These are phyloP conservation scores for Myiopsitta monachus DNA, from an alignment of 2,113 vertebrate species.

Conservation along the genomic window DNA sequence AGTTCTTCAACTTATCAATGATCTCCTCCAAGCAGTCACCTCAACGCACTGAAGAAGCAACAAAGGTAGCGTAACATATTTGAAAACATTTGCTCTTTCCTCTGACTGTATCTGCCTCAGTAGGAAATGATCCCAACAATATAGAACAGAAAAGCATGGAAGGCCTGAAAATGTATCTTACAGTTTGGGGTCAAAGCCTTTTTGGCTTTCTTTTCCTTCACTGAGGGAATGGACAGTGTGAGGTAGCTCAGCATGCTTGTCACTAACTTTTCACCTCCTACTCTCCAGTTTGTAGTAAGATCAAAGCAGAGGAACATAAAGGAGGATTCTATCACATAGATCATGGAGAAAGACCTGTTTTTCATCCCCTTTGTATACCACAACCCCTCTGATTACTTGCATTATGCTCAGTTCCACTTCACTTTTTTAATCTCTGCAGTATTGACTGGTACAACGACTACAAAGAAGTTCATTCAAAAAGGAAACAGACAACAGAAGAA, in stretches of 20 bases:
- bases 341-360: neutral
- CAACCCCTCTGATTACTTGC: neutral
- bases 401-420: neutral
- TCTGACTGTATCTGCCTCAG: neutral
- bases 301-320: neutral
- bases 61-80: neutral
- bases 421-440: neutral
- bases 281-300: neutral
- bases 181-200: neutral
- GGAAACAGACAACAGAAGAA: neutral
- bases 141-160: neutral
- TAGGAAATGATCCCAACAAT: neutral
- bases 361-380: neutral
- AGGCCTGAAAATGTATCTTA: neutral
- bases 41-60: neutral
- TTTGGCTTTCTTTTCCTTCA: neutral
- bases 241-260: conserved; percentile 8
- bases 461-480: conserved; percentile 9
- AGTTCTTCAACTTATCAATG: neutral
- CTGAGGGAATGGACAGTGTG: neutral
- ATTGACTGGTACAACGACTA: neutral
- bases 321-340: neutral
- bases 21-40: neutral
- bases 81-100: conserved; percentile 17
- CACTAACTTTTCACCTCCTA: conserved; percentile 3